Evolutionary conservation across 1,140 invertebrate genomes (phyloP).

Genomic region (Battus philenor): DNA sequence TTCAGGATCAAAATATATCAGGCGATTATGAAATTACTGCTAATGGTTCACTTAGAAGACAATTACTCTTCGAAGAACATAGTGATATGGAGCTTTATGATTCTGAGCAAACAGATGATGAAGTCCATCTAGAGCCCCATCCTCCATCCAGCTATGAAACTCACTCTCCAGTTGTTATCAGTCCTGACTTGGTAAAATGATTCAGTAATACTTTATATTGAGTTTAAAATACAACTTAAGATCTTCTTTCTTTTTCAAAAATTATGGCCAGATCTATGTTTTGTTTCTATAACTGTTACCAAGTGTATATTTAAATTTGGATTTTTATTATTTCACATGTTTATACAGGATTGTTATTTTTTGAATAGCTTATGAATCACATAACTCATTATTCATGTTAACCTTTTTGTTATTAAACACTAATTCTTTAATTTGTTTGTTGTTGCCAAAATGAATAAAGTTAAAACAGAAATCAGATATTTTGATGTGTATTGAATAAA

Average conservation of each 20-base stretch:
- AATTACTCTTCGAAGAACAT: slow-evolving; percentile 65
- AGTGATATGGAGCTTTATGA: slow-evolving; percentile 61
- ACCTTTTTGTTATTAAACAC: too few species aligned
- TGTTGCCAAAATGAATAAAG: too few species aligned
- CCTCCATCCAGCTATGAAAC: slow-evolving; percentile 48
- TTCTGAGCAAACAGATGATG: slow-evolving; percentile 64
- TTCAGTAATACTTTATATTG: background rate
- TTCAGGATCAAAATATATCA: slow-evolving; percentile 55
- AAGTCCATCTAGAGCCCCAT: slow-evolving; percentile 36
- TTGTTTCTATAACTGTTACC: too few species aligned
- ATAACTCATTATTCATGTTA: too few species aligned
- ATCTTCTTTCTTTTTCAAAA: slow-evolving; percentile 10
- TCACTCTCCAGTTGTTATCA: slow-evolving; percentile 50
- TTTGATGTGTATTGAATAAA: too few species aligned
- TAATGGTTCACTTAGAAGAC: slow-evolving; percentile 39
- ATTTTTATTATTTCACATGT: too few species aligned
- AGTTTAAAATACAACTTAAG: too few species aligned
- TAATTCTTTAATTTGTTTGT: too few species aligned
- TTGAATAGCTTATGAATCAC: too few species aligned
- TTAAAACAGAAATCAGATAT: too few species aligned
- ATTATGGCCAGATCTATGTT: background rate
- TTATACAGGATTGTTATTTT: too few species aligned
- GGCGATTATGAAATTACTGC: slow-evolving; percentile 11
- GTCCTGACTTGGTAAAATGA: slow-evolving; percentile 54
- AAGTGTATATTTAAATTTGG: too few species aligned